Conservation (phyloP, 2,113 vertebrate species). For the Callorhinus ursinus region DNA sequence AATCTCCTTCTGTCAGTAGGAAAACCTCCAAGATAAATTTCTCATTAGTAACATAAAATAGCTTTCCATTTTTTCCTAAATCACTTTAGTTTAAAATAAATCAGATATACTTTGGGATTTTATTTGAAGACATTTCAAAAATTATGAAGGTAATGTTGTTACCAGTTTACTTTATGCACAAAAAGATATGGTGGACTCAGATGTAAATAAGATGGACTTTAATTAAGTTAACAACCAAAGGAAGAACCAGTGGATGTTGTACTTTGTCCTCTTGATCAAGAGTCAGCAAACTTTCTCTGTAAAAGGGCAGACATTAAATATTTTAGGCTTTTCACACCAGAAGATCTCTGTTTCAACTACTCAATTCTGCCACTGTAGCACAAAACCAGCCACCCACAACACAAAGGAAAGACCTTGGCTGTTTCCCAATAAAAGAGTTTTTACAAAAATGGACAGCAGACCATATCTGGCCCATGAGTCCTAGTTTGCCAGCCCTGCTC, state of each 20-base stretch:
- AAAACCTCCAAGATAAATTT: constrained; percentile 56
- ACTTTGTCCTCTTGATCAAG: constrained; percentile 9
- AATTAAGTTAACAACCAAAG: neutral
- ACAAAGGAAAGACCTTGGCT: neutral
- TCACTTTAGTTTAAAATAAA: constrained; percentile 60
- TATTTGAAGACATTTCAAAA: constrained; percentile 53
- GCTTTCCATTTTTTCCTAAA: constrained; percentile 24
- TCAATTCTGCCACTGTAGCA: neutral
- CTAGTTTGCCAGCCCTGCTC: neutral
- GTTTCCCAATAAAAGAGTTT: constrained; percentile 21
- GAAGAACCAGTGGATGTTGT: neutral
- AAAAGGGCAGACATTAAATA: neutral
- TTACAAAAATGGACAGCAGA: neutral
- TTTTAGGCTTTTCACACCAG: neutral
- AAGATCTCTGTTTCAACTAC: neutral
- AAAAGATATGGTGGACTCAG: neutral
- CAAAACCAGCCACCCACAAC: neutral
- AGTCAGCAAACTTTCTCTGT: neutral
- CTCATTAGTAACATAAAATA: constrained; percentile 58
- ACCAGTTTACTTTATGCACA: constrained; percentile 15
- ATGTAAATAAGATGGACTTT: neutral
- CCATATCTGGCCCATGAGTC: neutral
- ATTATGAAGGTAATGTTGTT: neutral
- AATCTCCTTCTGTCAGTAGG: constrained; percentile 33
- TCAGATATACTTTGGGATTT: constrained; percentile 2